A percentile compares a stretch with the other conserved stretches of the same genome.
Evolutionary conservation across 2,888 invertebrate genomes (phyloP).

Genomic region (Ferrisia virgata): DNA sequence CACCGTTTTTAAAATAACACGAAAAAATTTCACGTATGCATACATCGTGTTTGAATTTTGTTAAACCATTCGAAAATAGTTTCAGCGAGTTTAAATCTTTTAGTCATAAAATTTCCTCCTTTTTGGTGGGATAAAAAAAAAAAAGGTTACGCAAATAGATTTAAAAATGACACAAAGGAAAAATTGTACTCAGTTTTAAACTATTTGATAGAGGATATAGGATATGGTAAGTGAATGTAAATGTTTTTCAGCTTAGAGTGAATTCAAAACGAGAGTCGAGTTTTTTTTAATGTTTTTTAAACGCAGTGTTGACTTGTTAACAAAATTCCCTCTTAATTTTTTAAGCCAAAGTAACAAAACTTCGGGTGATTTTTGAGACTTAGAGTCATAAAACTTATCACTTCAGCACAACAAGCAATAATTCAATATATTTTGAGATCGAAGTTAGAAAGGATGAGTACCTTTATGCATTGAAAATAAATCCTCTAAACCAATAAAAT

Average conservation of each 20-base stretch:
- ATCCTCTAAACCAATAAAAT: no score
- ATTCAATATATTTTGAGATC: no score
- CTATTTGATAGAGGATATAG: constrained; percentile 15
- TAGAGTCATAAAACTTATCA: background rate
- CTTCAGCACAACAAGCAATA: no score
- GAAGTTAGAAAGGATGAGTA: no score
- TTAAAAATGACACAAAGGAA: constrained; percentile 15
- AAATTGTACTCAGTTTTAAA: constrained; percentile 4
- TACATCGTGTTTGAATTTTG: background rate
- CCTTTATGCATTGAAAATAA: no score
- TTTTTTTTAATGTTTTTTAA: background rate
- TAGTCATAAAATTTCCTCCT: background rate
- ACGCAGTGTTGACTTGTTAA: background rate
- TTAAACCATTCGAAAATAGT: background rate
- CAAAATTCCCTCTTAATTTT: background rate
- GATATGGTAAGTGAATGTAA: background rate
- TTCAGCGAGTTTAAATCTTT: background rate
- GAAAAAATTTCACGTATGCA: background rate
- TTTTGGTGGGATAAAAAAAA: background rate
- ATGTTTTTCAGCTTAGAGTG: background rate
- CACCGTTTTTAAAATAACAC: background rate
- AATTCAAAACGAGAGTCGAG: constrained; percentile 9
- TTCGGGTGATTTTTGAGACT: background rate
- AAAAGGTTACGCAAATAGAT: background rate
- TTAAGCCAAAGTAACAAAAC: background rate